Evolutionary conservation across 2,888 invertebrate genomes (phyloP).

Genomic region (Acanthococcus lagerstroemiae): DNA sequence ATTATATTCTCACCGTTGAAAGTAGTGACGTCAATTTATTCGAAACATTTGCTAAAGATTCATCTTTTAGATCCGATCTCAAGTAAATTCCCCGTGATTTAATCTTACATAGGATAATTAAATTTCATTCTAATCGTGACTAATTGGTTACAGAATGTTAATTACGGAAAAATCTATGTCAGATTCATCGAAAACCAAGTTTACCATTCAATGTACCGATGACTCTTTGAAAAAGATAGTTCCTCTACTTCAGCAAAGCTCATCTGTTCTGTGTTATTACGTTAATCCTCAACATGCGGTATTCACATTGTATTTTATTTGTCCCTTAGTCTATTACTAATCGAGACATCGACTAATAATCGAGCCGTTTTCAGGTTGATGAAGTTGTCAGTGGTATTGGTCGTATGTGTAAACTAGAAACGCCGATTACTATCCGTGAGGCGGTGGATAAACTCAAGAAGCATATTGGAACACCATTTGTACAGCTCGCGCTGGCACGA

Average conservation of each 20-base stretch:
- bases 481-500: conserved; percentile 61
- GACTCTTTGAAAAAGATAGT: neutral
- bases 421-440: conserved; percentile 48
- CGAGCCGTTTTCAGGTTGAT: conserved; percentile 15
- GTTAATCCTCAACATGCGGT: conserved; percentile 10
- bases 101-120: no score
- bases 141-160: neutral
- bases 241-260: neutral
- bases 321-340: no score
- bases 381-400: conserved; percentile 48
- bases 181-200: conserved; percentile 1
- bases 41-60: neutral
- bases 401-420: conserved; percentile 47
- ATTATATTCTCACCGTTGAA: conserved; percentile 3
- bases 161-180: neutral
- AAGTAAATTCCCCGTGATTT: conserved; percentile 1
- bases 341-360: no score
- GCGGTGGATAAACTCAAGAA: conserved; percentile 58
- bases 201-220: conserved; percentile 2
- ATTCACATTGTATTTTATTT: no score
- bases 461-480: conserved; percentile 55
- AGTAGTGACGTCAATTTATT: neutral
- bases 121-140: no score
- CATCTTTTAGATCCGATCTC: neutral
- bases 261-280: neutral